Percentiles rank a stretch among this genome's conserved stretches.
These are phyloP conservation scores for Paraplagusia blochii DNA, from an alignment of 2,113 vertebrate species.

Conservation along the genomic window DNA sequence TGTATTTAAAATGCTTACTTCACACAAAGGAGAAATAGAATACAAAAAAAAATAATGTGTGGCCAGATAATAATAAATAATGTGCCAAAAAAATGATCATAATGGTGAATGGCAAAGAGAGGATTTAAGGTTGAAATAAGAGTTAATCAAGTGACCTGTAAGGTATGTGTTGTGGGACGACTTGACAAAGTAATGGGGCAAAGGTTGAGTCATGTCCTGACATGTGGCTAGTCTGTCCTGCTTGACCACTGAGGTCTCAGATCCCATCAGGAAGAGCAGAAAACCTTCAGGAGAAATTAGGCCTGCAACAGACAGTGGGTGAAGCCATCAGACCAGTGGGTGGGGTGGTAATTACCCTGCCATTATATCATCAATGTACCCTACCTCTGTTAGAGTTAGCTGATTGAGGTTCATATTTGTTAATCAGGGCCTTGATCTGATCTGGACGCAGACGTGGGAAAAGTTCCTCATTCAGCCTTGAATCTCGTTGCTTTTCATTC, in stretches of 20 bases:
- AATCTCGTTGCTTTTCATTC: constrained; percentile 92
- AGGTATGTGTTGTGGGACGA: constrained; percentile 98
- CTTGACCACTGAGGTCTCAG: constrained; percentile 85
- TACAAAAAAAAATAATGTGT: too few species aligned
- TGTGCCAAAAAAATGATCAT: too few species aligned
- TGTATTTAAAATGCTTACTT: too few species aligned
- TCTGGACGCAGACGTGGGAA: constrained; percentile 85
- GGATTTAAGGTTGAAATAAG: not conserved
- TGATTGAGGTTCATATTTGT: constrained; percentile 88
- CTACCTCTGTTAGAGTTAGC: constrained; percentile 89
- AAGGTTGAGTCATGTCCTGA: constrained; percentile 91
- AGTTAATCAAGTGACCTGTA: constrained; percentile 74
- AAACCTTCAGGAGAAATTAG: constrained; percentile 92
- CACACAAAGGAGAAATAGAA: too few species aligned
- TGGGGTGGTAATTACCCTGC: not conserved
- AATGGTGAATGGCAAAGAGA: too few species aligned
- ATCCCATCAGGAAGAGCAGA: constrained; percentile 87
- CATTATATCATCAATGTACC: not conserved
- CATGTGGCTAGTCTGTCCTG: constrained; percentile 83
- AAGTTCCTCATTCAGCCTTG: constrained; percentile 88
- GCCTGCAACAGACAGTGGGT: constrained; percentile 66
- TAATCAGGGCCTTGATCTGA: constrained; percentile 89
- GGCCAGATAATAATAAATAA: too few species aligned
- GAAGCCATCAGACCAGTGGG: not conserved
- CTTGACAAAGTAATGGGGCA: constrained; percentile 94